phyloP scores from a whole-genome alignment of 2,888 invertebrate genomes.

The Notodonta dromedarius region DNA sequence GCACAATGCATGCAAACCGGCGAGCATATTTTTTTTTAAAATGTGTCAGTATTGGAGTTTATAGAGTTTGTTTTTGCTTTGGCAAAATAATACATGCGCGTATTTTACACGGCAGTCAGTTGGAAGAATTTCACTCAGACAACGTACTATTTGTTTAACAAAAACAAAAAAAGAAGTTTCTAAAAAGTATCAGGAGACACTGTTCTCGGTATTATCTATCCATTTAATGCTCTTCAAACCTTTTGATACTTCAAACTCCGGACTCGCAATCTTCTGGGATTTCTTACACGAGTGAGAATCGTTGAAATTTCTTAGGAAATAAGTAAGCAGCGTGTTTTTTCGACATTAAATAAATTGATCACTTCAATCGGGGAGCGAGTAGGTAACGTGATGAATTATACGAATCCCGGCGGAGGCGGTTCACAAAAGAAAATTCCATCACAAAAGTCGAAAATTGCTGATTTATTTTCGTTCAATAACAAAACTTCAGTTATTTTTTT shows the following conservation, averaged over 20 bases:
- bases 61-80: too few species aligned
- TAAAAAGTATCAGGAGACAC: too few species aligned
- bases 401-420: constrained; percentile 24
- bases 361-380: constrained; percentile 27
- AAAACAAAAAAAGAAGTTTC: too few species aligned
- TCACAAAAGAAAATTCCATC: constrained; percentile 29
- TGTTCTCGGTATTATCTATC: background rate
- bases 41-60: too few species aligned
- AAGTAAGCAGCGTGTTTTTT: constrained; percentile 18
- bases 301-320: constrained; percentile 5
- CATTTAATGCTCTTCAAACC: background rate
- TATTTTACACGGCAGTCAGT: too few species aligned
- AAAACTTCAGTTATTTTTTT: constrained; percentile 5
- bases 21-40: too few species aligned
- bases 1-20: too few species aligned
- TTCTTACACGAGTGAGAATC: constrained; percentile 1
- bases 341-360: constrained; percentile 36
- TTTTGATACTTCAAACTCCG: background rate
- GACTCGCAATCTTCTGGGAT: constrained; percentile 1
- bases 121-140: too few species aligned
- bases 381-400: constrained; percentile 38
- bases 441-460: constrained; percentile 21
- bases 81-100: too few species aligned
- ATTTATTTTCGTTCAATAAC: constrained; percentile 27
- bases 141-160: too few species aligned